phyloP scores from a whole-genome alignment of 2,113 vertebrate genomes.

The Pseudonaja textilis region DNA sequence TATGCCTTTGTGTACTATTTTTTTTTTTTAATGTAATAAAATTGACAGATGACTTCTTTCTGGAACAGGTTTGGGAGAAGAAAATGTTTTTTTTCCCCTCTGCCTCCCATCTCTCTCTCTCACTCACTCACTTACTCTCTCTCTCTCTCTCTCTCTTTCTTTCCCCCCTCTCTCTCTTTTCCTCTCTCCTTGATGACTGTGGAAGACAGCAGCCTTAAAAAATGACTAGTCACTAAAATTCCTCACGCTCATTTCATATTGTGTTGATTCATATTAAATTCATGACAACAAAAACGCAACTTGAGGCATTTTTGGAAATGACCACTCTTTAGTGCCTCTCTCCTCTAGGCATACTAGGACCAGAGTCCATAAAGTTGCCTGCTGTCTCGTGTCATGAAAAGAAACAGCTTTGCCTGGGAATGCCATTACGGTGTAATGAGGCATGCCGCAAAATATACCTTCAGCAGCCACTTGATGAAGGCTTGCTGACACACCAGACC shows the following conservation, averaged over 20 bases:
- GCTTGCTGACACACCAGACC: constrained; percentile 86
- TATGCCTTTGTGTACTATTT: constrained; percentile 65
- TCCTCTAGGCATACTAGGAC: constrained; percentile 78
- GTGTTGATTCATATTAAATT: constrained; percentile 82
- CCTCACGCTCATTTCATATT: constrained; percentile 78
- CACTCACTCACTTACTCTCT: background rate
- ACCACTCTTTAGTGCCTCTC: constrained; percentile 75
- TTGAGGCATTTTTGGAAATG: constrained; percentile 82
- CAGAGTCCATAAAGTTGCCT: constrained; percentile 84
- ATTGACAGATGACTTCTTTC: constrained; percentile 77
- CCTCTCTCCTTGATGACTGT: constrained; percentile 65
- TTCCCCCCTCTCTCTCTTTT: constrained; percentile 1
- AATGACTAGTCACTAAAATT: constrained; percentile 79
- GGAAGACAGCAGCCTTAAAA: constrained; percentile 76
- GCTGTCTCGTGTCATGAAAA: constrained; percentile 88
- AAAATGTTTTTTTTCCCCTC: constrained; percentile 58
- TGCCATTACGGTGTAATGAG: constrained; percentile 93
- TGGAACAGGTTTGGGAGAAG: constrained; percentile 75
- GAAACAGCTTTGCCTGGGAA: constrained; percentile 86
- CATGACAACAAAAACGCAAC: constrained; percentile 79
- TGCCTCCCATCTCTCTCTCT: background rate
- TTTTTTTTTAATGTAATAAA: constrained; percentile 75
- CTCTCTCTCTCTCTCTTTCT: background rate
- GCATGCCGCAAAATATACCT: constrained; percentile 89
- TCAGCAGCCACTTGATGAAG: constrained; percentile 89